Percentiles rank a stretch among this genome's conserved stretches.
Evolutionary conservation across 37 sponge, comb jelly and placozoan genomes (phyloP).

Genomic region (Beroe ovata): DNA sequence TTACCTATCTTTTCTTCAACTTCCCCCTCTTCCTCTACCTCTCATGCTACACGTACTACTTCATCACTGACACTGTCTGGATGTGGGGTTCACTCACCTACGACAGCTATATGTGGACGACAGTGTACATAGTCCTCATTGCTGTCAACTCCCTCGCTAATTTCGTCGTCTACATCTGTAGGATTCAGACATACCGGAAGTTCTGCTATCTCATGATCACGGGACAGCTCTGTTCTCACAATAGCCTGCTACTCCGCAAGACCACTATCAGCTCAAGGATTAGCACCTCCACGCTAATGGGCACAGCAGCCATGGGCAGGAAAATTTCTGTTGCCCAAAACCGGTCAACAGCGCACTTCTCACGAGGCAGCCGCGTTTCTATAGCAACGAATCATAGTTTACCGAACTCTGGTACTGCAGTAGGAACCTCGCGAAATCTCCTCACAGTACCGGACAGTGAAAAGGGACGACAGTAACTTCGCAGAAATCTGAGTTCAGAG

Average conservation of each 20-base stretch:
- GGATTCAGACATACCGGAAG: not conserved
- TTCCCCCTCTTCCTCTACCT: slow-evolving; percentile 47
- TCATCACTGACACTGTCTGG: not conserved
- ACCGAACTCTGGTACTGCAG: too few species aligned
- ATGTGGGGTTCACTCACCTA: slow-evolving; percentile 11
- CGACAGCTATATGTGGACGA: slow-evolving; percentile 15
- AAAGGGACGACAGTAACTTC: too few species aligned
- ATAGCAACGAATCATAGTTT: not conserved
- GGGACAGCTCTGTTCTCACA: too few species aligned
- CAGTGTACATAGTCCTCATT: slow-evolving; percentile 16
- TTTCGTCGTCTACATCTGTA: slow-evolving; percentile 9
- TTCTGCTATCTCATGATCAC: not conserved
- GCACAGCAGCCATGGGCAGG: too few species aligned
- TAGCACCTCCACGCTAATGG: too few species aligned
- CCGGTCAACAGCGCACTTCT: not conserved
- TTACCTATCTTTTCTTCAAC: slow-evolving; percentile 2
- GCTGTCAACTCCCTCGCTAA: slow-evolving; percentile 35
- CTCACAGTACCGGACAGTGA: too few species aligned
- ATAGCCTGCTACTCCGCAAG: too few species aligned
- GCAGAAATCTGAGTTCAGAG: too few species aligned
- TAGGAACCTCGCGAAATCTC: too few species aligned
- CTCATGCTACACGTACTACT: slow-evolving; percentile 21
- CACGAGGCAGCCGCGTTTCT: not conserved
- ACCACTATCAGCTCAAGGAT: too few species aligned
- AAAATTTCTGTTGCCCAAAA: too few species aligned